A percentile compares a stretch with the other conserved stretches of the same genome.
Evolutionary conservation across 2,113 vertebrate genomes (phyloP).

Genomic region (Zosterops hypoxanthus): DNA sequence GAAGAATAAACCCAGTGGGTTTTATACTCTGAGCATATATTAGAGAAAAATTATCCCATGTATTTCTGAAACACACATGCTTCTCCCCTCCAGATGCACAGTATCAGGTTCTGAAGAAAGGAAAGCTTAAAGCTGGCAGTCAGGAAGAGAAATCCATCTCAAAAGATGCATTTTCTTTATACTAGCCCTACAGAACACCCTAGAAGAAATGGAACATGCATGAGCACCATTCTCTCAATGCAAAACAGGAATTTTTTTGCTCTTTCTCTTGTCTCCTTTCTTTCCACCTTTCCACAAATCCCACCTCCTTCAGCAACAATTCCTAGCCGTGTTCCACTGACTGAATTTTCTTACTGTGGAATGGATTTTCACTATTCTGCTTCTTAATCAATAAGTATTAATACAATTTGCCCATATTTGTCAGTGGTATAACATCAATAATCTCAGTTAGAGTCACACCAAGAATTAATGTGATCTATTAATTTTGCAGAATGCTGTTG

Average conservation of each 20-base stretch:
- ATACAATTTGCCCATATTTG: neutral
- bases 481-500: slow-evolving; percentile 1
- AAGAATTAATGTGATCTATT: neutral
- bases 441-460: neutral
- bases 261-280: neutral
- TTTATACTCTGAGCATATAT: neutral
- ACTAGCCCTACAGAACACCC: neutral
- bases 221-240: neutral
- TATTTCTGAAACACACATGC: neutral
- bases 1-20: neutral
- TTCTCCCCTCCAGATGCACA: neutral
- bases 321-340: neutral
- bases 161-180: neutral
- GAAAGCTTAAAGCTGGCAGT: neutral
- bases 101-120: neutral
- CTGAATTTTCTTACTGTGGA: neutral
- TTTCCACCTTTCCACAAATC: neutral
- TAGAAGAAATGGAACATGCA: neutral
- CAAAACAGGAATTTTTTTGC: neutral
- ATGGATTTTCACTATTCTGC: neutral
- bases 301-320: neutral
- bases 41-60: neutral
- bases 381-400: neutral
- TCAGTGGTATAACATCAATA: neutral
- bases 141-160: neutral